phyloP scores from a whole-genome alignment of 2,797 vertebrate species.

The Myiotriccus ornatus region DNA sequence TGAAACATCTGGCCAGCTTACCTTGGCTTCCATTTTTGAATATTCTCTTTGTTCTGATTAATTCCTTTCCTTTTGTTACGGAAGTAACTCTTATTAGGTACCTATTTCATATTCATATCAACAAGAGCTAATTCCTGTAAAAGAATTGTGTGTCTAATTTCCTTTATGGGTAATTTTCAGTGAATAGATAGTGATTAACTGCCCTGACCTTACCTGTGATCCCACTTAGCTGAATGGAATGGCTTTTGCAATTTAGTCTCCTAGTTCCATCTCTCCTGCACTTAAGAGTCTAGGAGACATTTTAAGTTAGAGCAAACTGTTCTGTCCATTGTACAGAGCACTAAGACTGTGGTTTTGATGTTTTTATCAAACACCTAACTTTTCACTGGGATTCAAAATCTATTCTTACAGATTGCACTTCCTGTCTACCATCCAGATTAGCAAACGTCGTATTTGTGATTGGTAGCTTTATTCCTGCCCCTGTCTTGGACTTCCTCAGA shows the following conservation, averaged over 20 bases:
- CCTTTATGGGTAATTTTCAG: slow-evolving; percentile 3
- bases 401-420: not conserved
- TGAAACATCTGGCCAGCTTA: not conserved
- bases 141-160: not conserved
- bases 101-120: not conserved
- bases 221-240: not conserved
- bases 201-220: not conserved
- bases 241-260: not conserved
- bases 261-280: not conserved
- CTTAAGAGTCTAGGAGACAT: not conserved
- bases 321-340: not conserved
- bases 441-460: not conserved
- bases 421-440: not conserved
- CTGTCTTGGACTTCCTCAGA: not conserved
- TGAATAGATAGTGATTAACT: slow-evolving; percentile 25
- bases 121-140: slow-evolving; percentile 11
- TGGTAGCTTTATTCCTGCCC: not conserved
- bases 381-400: not conserved
- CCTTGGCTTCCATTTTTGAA: not conserved
- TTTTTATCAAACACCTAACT: not conserved
- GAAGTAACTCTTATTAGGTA: not conserved
- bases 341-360: not conserved
- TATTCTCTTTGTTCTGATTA: not conserved
- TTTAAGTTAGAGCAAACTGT: not conserved
- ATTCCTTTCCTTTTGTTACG: not conserved